Evolutionary conservation across 2,113 vertebrate genomes (phyloP), one percentile per base, ranked within the genome.

Genomic region (Oplegnathus fasciatus): DNA sequence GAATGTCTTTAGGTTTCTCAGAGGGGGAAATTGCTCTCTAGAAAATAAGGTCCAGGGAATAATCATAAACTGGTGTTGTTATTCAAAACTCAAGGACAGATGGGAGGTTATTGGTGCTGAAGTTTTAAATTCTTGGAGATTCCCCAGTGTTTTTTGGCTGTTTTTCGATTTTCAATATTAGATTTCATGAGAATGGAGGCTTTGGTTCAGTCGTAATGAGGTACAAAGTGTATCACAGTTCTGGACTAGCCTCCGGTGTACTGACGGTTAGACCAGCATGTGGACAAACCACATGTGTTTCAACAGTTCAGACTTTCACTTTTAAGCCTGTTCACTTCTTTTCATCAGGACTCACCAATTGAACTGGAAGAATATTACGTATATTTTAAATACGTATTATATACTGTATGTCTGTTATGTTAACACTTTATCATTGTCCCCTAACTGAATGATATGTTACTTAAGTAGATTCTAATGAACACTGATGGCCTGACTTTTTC

Each of bases 1-100:
- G 37, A 52, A 28, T 34, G 24, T 66, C 44, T 58, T 64, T 54
- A 30, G 54, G 11, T 62, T 44, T n/a, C 57, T 58, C 14, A 46
- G 10, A 4, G 10, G 70, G 6, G 34, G 18, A 50, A 50, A 17
- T 17, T 17, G 46, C 17, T 48, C 46, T 48, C 15, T 17, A 48
- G 46, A 15, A 55, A 67, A 54, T 20, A 9, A 50, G 66, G 61
- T 71, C 66, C 52, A 24, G 64, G 57, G 28, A 70, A 66, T 58
- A 30, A 48, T 40, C 44, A 32, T 42, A 6, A 30, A 30, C 28
- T 2, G 6, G 20, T n/a, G 40, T 67, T 78, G 4, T 77, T 77
- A 73, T 84, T 78, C 22, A 50, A 5, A 70, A 60, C 24, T 69
- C 44, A 64, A 74, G 54, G 74, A 67, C 17, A 7, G 11, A n/a